Evolutionary conservation across 2,888 invertebrate species (phyloP).

Genomic region (Homarus gammarus): DNA sequence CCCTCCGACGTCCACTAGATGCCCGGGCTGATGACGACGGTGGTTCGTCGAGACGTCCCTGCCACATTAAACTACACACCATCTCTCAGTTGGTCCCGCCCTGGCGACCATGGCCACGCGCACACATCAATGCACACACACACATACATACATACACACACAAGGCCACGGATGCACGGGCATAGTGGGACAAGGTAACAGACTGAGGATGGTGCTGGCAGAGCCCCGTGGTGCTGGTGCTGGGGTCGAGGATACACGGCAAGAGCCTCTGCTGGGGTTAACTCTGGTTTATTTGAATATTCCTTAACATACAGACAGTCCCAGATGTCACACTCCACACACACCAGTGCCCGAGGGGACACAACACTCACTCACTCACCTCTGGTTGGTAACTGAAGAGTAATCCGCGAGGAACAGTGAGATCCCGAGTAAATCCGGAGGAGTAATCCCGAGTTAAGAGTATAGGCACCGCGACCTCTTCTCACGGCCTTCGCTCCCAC

Average conservation of each 20-base stretch:
- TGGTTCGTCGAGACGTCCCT: too few relatives aligned
- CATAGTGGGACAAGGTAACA: too few relatives aligned
- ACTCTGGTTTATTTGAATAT: slow-evolving; percentile 32
- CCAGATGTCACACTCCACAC: background rate
- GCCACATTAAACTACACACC: background rate
- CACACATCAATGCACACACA: slow-evolving; percentile 11
- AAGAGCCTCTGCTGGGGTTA: slow-evolving; percentile 37
- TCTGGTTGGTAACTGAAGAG: slow-evolving; percentile 30
- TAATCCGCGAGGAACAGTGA: slow-evolving; percentile 32
- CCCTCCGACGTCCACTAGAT: too few relatives aligned
- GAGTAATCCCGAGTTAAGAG: too few relatives aligned
- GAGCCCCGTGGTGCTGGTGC: too few relatives aligned
- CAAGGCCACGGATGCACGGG: background rate
- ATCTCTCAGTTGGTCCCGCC: slow-evolving; percentile 12
- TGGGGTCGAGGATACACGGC: too few relatives aligned
- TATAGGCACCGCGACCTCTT: slow-evolving; percentile 54
- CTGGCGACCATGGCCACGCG: slow-evolving; percentile 2
- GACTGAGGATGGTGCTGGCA: too few relatives aligned
- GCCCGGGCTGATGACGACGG: too few relatives aligned
- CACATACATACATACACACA: slow-evolving; percentile 1
- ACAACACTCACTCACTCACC: slow-evolving; percentile 16
- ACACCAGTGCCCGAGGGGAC: background rate
- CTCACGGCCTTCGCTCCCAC: slow-evolving; percentile 67
- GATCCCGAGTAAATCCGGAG: slow-evolving; percentile 58
- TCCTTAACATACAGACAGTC: slow-evolving; percentile 2